Evolutionary conservation across 2,113 vertebrate genomes (phyloP).

Genomic region (Calcarius ornatus): DNA sequence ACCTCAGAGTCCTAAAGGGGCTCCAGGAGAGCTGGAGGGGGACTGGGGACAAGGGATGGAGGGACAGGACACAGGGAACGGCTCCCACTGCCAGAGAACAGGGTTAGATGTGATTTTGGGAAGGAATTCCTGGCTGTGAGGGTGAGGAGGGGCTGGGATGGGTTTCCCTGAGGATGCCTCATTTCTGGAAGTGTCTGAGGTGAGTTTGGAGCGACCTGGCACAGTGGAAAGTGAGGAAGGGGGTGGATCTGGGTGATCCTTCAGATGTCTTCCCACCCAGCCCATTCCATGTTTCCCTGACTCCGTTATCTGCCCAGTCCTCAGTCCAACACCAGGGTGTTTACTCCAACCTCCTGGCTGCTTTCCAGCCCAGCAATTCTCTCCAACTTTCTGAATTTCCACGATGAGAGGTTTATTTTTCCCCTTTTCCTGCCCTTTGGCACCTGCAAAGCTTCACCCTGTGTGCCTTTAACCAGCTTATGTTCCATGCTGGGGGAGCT

Average conservation of each 20-base stretch:
- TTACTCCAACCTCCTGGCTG: not conserved
- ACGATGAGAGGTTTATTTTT: not conserved
- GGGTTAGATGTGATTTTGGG: accelerated
- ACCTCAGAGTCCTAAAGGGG: not conserved
- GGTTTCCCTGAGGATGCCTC: not conserved
- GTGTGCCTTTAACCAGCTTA: not conserved
- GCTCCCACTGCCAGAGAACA: accelerated
- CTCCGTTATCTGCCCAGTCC: not conserved
- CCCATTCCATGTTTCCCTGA: not conserved
- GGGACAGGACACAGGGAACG: not conserved
- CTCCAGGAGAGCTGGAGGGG: not conserved
- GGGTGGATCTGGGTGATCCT: not conserved
- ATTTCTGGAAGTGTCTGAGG: not conserved
- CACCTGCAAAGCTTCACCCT: not conserved
- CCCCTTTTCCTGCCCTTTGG: not conserved
- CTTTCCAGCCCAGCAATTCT: not conserved
- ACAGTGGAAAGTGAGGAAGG: not conserved
- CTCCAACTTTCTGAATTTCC: not conserved
- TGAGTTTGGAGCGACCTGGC: accelerated
- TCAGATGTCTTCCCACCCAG: not conserved
- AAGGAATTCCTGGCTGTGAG: accelerated
- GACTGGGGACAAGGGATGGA: not conserved
- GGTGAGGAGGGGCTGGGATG: not conserved
- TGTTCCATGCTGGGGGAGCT: not conserved
- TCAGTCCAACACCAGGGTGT: not conserved